Percentiles rank a stretch among this genome's conserved stretches.
Conservation (phyloP, 2,888 invertebrate species). For the Anarsia innoxiella region DNA sequence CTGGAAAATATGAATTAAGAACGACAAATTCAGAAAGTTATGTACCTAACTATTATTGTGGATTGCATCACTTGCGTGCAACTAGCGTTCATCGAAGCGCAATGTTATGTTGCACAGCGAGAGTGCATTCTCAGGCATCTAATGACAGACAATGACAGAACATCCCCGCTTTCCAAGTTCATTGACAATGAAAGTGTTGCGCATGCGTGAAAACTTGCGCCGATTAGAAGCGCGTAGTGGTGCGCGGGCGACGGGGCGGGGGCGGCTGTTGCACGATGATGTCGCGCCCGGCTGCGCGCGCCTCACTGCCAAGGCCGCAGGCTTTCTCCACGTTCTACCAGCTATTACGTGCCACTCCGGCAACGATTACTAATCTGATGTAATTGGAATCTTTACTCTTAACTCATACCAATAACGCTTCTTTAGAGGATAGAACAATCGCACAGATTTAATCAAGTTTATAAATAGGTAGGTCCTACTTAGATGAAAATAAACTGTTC, state of each 20-base stretch:
- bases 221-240: conserved; percentile 38
- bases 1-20: too few relatives aligned
- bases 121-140: conserved; percentile 69
- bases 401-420: too few relatives aligned
- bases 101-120: conserved; percentile 51
- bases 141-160: conserved; percentile 61
- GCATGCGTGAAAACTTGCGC: conserved; percentile 67
- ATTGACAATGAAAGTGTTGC: conserved; percentile 71
- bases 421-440: too few relatives aligned
- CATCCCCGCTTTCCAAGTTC: conserved; percentile 74
- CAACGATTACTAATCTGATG: conserved; percentile 45
- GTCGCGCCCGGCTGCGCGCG: conserved; percentile 45
- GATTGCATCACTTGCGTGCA: conserved; percentile 52
- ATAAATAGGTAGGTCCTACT: conserved; percentile 10
- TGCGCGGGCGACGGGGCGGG: conserved; percentile 24
- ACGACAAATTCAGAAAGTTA: too few relatives aligned
- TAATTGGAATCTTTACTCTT: conserved; percentile 57
- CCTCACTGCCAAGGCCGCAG: conserved; percentile 69
- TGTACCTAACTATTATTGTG: too few relatives aligned
- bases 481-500: conserved; percentile 20
- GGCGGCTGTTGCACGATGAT: conserved; percentile 19
- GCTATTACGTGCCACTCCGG: conserved; percentile 45
- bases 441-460: conserved; percentile 2
- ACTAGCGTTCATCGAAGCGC: conserved; percentile 32
- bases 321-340: conserved; percentile 60